Conservation (phyloP, 1,140 invertebrate species). For the Sinonovacula constricta region DNA sequence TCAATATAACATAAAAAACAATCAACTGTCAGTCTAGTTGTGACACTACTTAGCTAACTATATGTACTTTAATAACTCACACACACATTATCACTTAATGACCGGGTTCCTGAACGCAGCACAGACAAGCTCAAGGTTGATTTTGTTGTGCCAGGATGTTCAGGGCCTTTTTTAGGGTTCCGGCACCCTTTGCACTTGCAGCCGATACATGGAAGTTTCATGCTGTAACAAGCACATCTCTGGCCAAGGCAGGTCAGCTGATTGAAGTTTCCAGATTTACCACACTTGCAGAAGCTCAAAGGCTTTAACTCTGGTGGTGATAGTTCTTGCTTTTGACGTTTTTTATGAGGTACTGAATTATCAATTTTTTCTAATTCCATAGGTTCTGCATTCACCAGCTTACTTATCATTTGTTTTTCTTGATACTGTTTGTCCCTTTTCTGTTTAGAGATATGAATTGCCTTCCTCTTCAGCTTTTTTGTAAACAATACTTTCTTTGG, state of each 20-base stretch:
- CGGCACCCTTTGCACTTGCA: conserved; percentile 94
- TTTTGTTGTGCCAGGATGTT: too few relatives aligned
- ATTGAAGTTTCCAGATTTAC: conserved; percentile 92
- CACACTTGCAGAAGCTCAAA: conserved; percentile 87
- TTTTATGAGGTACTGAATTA: conserved; percentile 24
- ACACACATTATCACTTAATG: background rate
- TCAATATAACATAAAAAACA: too few relatives aligned
- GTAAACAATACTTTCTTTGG: too few relatives aligned
- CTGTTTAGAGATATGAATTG: too few relatives aligned
- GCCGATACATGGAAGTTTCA: conserved; percentile 88
- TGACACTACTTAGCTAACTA: too few relatives aligned
- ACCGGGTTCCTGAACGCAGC: background rate
- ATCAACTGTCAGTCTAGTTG: too few relatives aligned
- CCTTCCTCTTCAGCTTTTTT: background rate
- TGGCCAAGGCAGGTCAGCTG: conserved; percentile 95
- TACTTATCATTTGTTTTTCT: too few relatives aligned
- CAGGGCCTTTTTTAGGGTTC: conserved; percentile 84
- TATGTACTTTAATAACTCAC: too few relatives aligned
- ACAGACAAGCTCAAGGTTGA: background rate
- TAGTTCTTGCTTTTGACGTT: conserved; percentile 46
- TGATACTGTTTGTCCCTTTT: too few relatives aligned
- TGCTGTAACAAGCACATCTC: conserved; percentile 93
- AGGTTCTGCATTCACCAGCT: too few relatives aligned
- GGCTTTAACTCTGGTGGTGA: conserved; percentile 45
- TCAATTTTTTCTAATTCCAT: conserved; percentile 18